phyloP scores from a whole-genome alignment of 92 coral and sea anemone species.

The Zoanthus sociatus region DNA sequence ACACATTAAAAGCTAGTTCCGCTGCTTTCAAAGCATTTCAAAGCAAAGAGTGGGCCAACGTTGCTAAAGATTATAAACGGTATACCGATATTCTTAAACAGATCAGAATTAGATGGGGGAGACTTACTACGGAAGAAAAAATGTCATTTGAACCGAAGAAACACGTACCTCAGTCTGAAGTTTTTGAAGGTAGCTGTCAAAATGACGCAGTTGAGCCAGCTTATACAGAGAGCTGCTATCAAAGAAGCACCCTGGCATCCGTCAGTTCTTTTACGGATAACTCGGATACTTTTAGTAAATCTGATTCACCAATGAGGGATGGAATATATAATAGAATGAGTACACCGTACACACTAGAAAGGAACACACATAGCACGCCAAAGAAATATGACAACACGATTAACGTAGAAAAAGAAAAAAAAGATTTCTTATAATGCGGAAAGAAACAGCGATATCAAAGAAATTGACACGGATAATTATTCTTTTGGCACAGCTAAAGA shows the following conservation, averaged over 20 bases:
- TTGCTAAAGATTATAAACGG: not conserved
- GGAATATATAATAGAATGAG: too few species aligned
- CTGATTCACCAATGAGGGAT: too few species aligned
- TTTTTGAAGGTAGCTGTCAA: not conserved
- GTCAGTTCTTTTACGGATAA: not conserved
- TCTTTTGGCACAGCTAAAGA: too few species aligned
- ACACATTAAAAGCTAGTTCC: not conserved
- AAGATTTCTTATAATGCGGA: too few species aligned
- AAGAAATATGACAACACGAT: too few species aligned
- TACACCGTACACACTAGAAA: too few species aligned
- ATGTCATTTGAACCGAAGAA: not conserved
- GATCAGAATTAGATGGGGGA: conserved; percentile 1
- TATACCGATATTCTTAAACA: not conserved
- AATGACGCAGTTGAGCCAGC: not conserved
- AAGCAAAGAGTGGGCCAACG: not conserved
- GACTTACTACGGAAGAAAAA: not conserved
- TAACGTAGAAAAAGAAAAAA: too few species aligned
- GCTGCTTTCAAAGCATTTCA: not conserved
- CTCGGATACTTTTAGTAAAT: not conserved
- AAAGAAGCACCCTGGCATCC: not conserved
- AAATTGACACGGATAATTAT: too few species aligned
- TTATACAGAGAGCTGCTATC: not conserved
- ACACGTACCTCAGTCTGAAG: not conserved
- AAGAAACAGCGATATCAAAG: too few species aligned
- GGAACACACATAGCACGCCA: too few species aligned